These are phyloP conservation scores for Rousettus leschenaultii DNA, from an alignment of 2,113 vertebrate genomes.

Conservation along the genomic window DNA sequence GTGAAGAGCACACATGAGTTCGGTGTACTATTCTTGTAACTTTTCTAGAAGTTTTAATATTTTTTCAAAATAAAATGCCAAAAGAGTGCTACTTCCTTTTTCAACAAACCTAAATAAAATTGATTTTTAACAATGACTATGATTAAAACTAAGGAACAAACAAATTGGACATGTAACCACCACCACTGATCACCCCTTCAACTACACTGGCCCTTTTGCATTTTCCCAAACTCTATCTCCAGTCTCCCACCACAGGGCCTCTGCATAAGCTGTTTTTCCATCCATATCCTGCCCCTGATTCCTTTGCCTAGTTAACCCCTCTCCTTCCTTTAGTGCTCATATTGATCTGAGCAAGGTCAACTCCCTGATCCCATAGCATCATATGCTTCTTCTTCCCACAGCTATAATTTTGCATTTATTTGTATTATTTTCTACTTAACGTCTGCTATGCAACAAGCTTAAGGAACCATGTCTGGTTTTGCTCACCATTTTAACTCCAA, in stretches of 20 bases:
- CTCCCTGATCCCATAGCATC: not conserved
- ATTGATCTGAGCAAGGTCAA: not conserved
- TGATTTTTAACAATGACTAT: not conserved
- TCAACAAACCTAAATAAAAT: not conserved
- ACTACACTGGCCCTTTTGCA: not conserved
- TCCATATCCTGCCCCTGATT: not conserved
- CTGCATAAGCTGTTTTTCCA: not conserved
- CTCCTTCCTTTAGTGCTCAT: not conserved
- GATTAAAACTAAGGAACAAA: not conserved
- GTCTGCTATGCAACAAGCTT: not conserved
- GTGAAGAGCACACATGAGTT: not conserved
- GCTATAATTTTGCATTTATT: not conserved
- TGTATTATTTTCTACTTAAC: not conserved
- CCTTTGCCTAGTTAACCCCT: not conserved
- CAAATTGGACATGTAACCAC: not conserved
- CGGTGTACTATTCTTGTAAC: not conserved
- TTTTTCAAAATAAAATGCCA: not conserved
- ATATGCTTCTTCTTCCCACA: not conserved
- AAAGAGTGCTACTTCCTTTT: not conserved
- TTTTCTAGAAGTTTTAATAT: not conserved
- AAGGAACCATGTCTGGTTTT: not conserved
- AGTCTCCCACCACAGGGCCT: not conserved
- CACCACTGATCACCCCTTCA: not conserved
- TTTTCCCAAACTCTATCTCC: not conserved
- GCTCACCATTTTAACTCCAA: not conserved